Conservation (phyloP, 2,113 vertebrate species). For the Paradoxurus hermaphroditus region DNA sequence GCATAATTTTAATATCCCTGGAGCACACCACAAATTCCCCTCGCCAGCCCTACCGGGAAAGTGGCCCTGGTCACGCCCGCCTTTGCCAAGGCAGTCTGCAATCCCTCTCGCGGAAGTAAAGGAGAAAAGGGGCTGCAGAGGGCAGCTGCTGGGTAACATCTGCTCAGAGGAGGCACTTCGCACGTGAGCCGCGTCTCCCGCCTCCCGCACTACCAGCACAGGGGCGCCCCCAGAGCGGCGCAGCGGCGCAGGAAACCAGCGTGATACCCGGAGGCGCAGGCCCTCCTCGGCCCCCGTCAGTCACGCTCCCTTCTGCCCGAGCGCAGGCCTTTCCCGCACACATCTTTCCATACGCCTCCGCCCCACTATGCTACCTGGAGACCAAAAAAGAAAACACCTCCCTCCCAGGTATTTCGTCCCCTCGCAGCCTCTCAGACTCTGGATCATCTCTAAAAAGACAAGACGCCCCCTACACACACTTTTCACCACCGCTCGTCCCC, state of each 20-base stretch:
- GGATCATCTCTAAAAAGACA: not conserved
- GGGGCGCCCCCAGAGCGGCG: not conserved
- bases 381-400: not conserved
- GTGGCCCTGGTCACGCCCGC: not conserved
- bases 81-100: not conserved
- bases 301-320: not conserved
- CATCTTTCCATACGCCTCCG: not conserved
- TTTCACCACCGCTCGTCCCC: not conserved
- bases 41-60: not conserved
- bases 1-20: not conserved
- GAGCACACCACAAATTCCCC: not conserved
- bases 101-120: not conserved
- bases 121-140: not conserved
- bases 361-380: not conserved
- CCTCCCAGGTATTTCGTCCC: accelerated
- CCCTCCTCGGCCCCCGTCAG: not conserved
- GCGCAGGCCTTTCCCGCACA: not conserved
- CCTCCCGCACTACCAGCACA: not conserved
- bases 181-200: not conserved
- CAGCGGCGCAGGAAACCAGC: not conserved
- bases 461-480: not conserved
- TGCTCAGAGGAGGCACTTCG: not conserved
- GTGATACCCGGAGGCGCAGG: accelerated
- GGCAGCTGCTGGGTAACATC: not conserved
- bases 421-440: not conserved